Conservation (phyloP, 2,888 invertebrate species). For the Limnephilus auricula region DNA sequence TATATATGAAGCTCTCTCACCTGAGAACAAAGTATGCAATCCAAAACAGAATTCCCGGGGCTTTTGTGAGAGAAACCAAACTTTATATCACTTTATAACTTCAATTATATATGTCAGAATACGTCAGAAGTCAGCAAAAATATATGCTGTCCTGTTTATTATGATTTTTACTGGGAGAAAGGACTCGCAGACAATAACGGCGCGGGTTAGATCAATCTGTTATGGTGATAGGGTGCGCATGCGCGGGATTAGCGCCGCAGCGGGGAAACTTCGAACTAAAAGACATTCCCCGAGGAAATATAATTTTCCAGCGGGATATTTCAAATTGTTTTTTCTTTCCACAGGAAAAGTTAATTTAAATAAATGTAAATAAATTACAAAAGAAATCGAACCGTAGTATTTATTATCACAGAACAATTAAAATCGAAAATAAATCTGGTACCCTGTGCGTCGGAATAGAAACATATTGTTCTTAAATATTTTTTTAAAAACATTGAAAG, state of each 20-base stretch:
- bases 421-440: no score
- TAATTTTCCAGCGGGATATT: neutral
- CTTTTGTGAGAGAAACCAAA: neutral
- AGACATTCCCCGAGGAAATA: neutral
- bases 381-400: no score
- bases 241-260: neutral
- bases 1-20: neutral
- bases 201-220: neutral
- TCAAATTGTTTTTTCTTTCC: neutral
- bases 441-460: no score
- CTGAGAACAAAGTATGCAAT: neutral
- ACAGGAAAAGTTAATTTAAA: neutral
- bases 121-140: neutral
- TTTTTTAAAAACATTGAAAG: no score
- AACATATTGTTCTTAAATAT: no score
- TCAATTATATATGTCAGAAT: neutral
- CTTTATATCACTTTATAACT: neutral
- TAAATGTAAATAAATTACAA: no score
- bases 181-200: constrained; percentile 2
- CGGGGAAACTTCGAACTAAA: neutral
- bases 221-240: neutral
- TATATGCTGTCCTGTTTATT: neutral
- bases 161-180: neutral
- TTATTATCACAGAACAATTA: no score
- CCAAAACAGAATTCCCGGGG: neutral